Evolutionary conservation across 2,113 vertebrate species (phyloP), one percentile per base, ranked within the genome.

Genomic region (Jacana jacana): DNA sequence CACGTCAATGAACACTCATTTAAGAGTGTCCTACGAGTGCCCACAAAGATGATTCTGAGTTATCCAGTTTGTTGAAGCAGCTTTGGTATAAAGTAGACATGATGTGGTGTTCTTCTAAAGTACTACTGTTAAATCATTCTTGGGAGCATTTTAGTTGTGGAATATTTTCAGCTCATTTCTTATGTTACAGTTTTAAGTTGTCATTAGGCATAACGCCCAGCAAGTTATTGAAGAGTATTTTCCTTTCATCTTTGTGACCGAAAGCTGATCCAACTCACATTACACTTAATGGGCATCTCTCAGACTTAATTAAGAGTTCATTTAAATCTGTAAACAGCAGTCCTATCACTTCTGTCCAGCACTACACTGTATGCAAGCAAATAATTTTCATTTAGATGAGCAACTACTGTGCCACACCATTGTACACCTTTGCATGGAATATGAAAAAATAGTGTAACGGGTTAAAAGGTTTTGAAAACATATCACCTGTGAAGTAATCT

Each of bases 221-320:
- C 4, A 22, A n/a, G 10, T 49, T 71, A 86, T 13, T 70, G 42
- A 64, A 72, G 49, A 70, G 10, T 31, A 66, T 58, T 84, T 84
- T 54, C 5, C 17, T 81, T 63, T 94, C 13, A 30, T 72, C 17
- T 70, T 81, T 88, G 37, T 66, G 33, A 71, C 13, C 49, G 31
- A 63, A 22, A 86, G 23, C 64, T 52, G n/a, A 76, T 88, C 15
- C 52, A 86, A 52, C 33, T 86, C 44, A 30, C 12, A 44, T 78
- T 86, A 68, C 57, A 52, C 5, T 70, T 69, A 86, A 65, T 65
- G 60, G 65, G 14, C 17, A 86, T 68, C 63, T 91, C 39, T 73
- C 92, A 93, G 30, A 52, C 71, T 92, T 58, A 73, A 95, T 86
- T 73, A 80, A 80, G n/a, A 93, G 30, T 70, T 90, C 16, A 79